A percentile compares a stretch with the other conserved stretches of the same genome.
These are phyloP conservation scores for Drosophila algonquin DNA, from an alignment of 2,888 invertebrate genomes.

Conservation along the genomic window DNA sequence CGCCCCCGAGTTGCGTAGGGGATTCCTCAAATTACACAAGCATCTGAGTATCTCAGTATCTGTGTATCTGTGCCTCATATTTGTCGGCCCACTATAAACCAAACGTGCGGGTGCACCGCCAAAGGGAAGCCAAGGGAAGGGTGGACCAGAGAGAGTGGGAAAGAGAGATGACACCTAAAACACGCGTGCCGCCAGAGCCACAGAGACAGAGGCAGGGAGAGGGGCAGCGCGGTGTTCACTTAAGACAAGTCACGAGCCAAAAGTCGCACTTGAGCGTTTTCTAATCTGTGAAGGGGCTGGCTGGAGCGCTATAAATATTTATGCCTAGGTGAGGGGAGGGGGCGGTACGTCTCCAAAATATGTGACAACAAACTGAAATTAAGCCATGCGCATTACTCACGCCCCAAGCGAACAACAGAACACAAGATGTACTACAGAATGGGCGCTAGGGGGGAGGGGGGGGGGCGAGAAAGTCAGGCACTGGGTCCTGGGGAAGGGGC, in stretches of 20 bases:
- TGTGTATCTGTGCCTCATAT: background rate
- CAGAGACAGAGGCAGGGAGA: background rate
- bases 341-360: constrained; percentile 55
- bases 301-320: constrained; percentile 68
- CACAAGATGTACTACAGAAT: constrained; percentile 14
- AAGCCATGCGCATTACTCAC: constrained; percentile 74
- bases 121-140: background rate
- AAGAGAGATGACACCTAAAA: constrained; percentile 16
- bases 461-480: background rate
- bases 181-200: constrained; percentile 56
- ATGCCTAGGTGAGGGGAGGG: constrained; percentile 46
- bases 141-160: background rate
- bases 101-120: constrained; percentile 55
- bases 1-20: constrained; percentile 30
- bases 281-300: constrained; percentile 70
- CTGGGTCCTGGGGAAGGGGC: background rate
- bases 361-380: constrained; percentile 77
- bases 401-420: constrained; percentile 48
- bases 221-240: constrained; percentile 53
- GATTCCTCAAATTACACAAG: constrained; percentile 73
- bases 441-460: background rate
- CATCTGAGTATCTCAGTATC: too few relatives aligned
- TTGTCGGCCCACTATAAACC: constrained; percentile 63
- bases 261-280: constrained; percentile 80
- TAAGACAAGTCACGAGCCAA: constrained; percentile 81